Conservation (phyloP, 2,888 invertebrate species). For the Marasmarcha lunaedactyla region DNA sequence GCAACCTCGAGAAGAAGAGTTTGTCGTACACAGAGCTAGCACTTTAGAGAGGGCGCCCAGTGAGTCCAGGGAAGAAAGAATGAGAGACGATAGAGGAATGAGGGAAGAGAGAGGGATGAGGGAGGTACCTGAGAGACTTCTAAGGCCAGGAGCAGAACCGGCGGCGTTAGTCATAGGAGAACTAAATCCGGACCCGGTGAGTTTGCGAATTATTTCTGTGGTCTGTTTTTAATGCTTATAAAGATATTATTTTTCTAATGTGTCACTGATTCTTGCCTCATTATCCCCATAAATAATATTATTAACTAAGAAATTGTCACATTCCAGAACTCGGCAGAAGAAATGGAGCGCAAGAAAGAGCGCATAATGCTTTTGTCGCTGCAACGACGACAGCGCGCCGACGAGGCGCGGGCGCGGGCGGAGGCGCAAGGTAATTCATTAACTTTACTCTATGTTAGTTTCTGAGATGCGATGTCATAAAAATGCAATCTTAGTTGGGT, state of each 20-base stretch:
- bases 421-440: too few relatives aligned
- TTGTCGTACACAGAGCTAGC: constrained; percentile 30
- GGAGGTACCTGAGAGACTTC: background rate
- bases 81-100: background rate
- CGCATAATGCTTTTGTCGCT: constrained; percentile 89
- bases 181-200: constrained; percentile 52
- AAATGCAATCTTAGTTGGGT: too few relatives aligned
- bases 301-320: background rate
- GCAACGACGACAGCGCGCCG: constrained; percentile 91
- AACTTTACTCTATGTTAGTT: too few relatives aligned
- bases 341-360: constrained; percentile 94
- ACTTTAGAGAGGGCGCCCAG: constrained; percentile 30
- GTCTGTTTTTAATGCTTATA: too few relatives aligned
- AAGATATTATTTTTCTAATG: too few relatives aligned
- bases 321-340: constrained; percentile 82
- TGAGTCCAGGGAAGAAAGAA: constrained; percentile 13
- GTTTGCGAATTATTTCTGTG: too few relatives aligned
- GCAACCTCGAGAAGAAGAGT: constrained; percentile 27
- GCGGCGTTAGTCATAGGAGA: constrained; percentile 57
- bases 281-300: too few relatives aligned
- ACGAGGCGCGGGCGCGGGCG: constrained; percentile 85
- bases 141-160: constrained; percentile 28
- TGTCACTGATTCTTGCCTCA: background rate
- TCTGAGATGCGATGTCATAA: too few relatives aligned
- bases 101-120: background rate